These are phyloP conservation scores for Dromas ardeola DNA, from an alignment of 2,113 vertebrate species.

Conservation along the genomic window DNA sequence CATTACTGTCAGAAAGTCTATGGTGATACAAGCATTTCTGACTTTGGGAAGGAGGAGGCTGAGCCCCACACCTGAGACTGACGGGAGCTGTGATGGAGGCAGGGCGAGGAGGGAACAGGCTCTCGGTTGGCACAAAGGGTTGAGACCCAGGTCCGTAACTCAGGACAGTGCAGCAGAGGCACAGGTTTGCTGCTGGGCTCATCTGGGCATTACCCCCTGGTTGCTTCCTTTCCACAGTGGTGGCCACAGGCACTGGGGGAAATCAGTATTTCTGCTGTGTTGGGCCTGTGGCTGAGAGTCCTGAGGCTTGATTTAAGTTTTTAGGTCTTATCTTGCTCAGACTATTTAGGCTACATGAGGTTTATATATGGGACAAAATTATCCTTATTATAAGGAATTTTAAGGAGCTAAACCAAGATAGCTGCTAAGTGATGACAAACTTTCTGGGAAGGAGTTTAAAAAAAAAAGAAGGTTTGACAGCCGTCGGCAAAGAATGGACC, in stretches of 20 bases:
- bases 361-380: not conserved
- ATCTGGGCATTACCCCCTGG: not conserved
- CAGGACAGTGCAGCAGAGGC: not conserved
- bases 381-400: not conserved
- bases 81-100: not conserved
- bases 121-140: rapidly evolving
- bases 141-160: not conserved
- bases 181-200: not conserved
- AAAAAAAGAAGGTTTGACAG: not conserved
- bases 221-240: not conserved
- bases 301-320: not conserved
- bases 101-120: rapidly evolving
- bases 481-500: not conserved
- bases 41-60: not conserved
- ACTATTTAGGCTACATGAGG: not conserved
- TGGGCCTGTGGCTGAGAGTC: not conserved
- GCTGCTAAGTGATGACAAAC: not conserved
- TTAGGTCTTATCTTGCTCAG: not conserved
- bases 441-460: not conserved
- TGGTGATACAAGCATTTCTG: not conserved
- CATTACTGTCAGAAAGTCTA: not conserved
- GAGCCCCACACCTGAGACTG: not conserved
- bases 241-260: not conserved
- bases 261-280: not conserved
- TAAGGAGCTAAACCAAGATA: not conserved